Base-by-base conservation (phyloP, 2,113 vertebrate species). In the Calidris pygmaea region DNA sequence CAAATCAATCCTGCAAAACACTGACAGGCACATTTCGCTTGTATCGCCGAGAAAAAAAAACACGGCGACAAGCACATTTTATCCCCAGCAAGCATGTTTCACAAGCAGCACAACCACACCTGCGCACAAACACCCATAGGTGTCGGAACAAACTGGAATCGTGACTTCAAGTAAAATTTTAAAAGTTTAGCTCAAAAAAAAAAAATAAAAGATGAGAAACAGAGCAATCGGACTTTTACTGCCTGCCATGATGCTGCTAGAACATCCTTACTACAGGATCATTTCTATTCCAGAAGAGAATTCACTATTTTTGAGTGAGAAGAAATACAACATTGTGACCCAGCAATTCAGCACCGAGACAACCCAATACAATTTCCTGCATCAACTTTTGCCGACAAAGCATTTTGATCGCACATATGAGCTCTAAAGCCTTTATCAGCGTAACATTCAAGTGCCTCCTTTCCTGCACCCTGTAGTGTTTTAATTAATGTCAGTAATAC, bases 121-220 rank as follows among this genome's bases (percentile, higher is more conserved):
- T 62, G 87, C 27, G 19, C 32, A 23, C 11, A 26, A 30, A 68
- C 59, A 8, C 6, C 1, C 4, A 41, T 4, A 74, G 39, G 29
- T 4, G 27, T 10, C 0, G 3, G 50, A 56, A 50, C 12, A n/a
- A 80, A 72, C 4, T 1, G 29, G 78, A 82, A 73, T 7, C 1
- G 4, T 2, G 62, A 85, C 48, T 62, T 73, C 15, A 35, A 58
- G 62, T 24, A 26, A 48, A 18, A 29, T 26, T 48, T 14, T 16
- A 1, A 10, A 78, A 68, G 32, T 48, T 71, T 43, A 20, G 35
- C 35, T 74, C 37, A 35, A 43, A 56, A 37, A 70, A 71, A 56
- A 12, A 12, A 37, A 70, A 71, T 53, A 12, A 12, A 73, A 53
- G 26, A 50, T 14, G 19, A 78, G 29, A 65, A 75, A 55, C 16